Percentiles rank a stretch among this genome's conserved stretches.
Conservation (phyloP, 2,888 invertebrate species). For the Drosophila nr. medialis region DNA sequence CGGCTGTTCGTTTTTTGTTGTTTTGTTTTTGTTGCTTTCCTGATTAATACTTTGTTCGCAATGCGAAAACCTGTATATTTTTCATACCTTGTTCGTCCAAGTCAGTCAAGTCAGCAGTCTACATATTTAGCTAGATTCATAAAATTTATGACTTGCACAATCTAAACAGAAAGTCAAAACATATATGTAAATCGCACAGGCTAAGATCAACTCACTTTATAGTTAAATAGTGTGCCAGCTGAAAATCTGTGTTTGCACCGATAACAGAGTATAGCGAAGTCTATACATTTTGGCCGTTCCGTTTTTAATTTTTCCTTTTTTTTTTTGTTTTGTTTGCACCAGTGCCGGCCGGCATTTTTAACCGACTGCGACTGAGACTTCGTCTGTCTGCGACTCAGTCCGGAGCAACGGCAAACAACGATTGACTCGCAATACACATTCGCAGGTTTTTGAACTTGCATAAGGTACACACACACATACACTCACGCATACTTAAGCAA, state of each 20-base stretch:
- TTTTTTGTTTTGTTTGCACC: conserved; percentile 33
- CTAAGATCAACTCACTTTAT: neutral
- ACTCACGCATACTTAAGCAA: neutral
- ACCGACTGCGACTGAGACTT: conserved; percentile 49
- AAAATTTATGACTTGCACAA: neutral
- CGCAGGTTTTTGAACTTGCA: conserved; percentile 81
- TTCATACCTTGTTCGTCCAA: neutral
- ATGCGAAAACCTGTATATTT: neutral
- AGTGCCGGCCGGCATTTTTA: conserved; percentile 80
- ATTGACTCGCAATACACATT: conserved; percentile 51
- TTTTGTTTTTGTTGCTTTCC: conserved; percentile 50
- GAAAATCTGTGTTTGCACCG: neutral
- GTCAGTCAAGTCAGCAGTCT: neutral
- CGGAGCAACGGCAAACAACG: conserved; percentile 28
- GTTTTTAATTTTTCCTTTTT: conserved; percentile 9
- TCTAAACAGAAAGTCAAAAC: neutral
- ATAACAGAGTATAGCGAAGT: neutral
- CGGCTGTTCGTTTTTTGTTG: conserved; percentile 40
- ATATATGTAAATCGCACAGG: neutral
- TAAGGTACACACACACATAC: conserved; percentile 51
- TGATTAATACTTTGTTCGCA: conserved; percentile 22
- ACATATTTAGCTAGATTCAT: neutral
- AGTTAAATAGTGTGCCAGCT: neutral
- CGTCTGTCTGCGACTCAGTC: conserved; percentile 33
- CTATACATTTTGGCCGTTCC: neutral